phyloP scores from a whole-genome alignment of 2,888 invertebrate species.

The Cantharis rufa region DNA sequence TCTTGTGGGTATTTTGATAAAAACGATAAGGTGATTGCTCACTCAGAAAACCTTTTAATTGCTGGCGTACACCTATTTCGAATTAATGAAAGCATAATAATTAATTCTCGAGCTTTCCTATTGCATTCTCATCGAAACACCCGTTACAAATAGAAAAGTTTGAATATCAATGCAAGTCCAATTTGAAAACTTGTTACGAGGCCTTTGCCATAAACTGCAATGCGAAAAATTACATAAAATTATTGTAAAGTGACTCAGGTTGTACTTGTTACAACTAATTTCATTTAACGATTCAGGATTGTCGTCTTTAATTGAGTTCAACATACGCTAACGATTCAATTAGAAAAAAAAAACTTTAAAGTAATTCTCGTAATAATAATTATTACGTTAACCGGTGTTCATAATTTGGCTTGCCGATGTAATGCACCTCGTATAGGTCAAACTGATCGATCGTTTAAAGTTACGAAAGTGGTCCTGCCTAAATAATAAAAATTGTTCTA shows the following conservation, averaged over 20 bases:
- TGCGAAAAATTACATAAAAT: not conserved
- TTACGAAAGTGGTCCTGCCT: not conserved
- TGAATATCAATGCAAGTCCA: not conserved
- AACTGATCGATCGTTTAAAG: not conserved
- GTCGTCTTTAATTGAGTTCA: not conserved
- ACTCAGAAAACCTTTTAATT: not conserved
- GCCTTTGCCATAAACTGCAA: not conserved
- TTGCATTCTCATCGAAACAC: not conserved
- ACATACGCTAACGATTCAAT: not conserved
- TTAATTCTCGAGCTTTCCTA: not conserved
- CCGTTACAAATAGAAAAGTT: not conserved
- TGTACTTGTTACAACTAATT: not conserved
- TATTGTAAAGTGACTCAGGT: not conserved
- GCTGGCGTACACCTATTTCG: not conserved
- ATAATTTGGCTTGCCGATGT: not conserved
- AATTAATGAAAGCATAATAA: not conserved
- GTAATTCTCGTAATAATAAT: not conserved
- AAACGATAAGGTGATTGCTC: not conserved
- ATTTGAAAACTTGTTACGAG: not conserved
- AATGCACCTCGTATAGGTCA: not conserved
- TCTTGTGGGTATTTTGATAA: not conserved
- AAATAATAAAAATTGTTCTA: not conserved
- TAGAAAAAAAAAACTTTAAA: not conserved
- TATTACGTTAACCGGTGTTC: not conserved
- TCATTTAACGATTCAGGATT: not conserved